phyloP scores from a whole-genome alignment of 2,888 invertebrate species.

The Spodoptera picta region DNA sequence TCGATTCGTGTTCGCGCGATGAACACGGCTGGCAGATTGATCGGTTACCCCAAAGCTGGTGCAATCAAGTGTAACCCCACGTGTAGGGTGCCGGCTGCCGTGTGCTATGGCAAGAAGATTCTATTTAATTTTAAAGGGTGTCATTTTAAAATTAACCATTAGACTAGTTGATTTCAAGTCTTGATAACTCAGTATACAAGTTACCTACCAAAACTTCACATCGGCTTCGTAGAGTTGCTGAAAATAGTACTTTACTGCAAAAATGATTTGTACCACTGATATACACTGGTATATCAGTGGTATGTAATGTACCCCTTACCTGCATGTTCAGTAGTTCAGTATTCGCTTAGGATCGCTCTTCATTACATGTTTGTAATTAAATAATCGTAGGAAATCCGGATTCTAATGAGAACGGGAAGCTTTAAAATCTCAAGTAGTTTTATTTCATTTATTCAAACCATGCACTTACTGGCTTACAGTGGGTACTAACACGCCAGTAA shows the following conservation, averaged over 20 bases:
- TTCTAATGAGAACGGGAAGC: slow-evolving; percentile 41
- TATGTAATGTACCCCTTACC: background rate
- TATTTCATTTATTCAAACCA: no score
- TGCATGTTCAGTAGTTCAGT: background rate
- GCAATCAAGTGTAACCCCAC: slow-evolving; percentile 46
- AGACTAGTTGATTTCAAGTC: slow-evolving; percentile 1
- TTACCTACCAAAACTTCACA: slow-evolving; percentile 1
- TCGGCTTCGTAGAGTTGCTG: slow-evolving; percentile 4
- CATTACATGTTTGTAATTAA: slow-evolving; percentile 29
- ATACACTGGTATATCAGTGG: background rate
- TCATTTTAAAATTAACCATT: no score
- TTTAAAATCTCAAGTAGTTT: slow-evolving; percentile 14
- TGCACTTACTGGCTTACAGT: no score
- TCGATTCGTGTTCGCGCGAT: slow-evolving; percentile 25
- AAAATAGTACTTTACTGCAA: slow-evolving; percentile 7
- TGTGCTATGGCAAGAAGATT: no score
- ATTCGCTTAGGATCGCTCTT: slow-evolving; percentile 14
- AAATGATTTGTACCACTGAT: slow-evolving; percentile 33
- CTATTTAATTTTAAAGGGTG: no score
- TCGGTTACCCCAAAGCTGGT: slow-evolving; percentile 50
- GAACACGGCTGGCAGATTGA: slow-evolving; percentile 52
- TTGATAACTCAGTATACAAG: slow-evolving; percentile 3
- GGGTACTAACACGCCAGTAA: no score
- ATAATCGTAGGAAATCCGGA: slow-evolving; percentile 54
- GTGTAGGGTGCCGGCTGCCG: no score